Evolutionary conservation across 2,797 vertebrate species (phyloP), one percentile per base, ranked within the genome.

Genomic region (Gymnoscopelus braueri): DNA sequence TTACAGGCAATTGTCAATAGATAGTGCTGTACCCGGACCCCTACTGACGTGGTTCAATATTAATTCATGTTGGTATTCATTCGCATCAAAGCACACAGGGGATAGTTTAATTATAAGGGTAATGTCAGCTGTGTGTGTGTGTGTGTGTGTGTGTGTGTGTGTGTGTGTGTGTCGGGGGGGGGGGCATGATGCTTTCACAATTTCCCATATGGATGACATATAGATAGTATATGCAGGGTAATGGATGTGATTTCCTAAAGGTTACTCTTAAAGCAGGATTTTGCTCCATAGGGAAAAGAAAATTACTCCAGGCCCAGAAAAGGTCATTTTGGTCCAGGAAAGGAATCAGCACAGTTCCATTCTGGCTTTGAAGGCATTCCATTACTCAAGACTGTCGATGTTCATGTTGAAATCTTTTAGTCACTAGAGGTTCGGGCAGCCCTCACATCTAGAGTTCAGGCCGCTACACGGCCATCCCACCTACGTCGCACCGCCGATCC

Each of bases 1-100:
- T 71, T 74, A 74, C 19, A 62, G 50, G n/a, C 23, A 60, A 48
- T 67, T 72, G 58, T 55, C 65, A 61, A 55, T 65, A 56, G 75
- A 47, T 15, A 14, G 1, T 70, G 63, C 1, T 61, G 65, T 75
- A 44, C 7, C 39, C 39, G 8, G 39, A 10, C 53, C 44, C 29
- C n/a, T 14, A n/a, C 15, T 51, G 54, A 61, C 26, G 15, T 19
- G 64, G 1, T 54, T 52, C 54, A 15, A n/a, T 57, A 26, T 66
- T 61, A 73, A 79, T 74, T 2, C 74, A 69, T 51, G 24, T 9
- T 50, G 14, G 13, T 39, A 44, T 44, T 15, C 9, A 50, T 44
- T 7, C 62, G 63, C 55, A 51, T 29, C 3, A 67, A 70, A 67
- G 60, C 35, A 54, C 14, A 10, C 32, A 6, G 5, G 5, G 32